phyloP scores from a whole-genome alignment of 2,113 vertebrate species.

The Eurypyga helias region DNA sequence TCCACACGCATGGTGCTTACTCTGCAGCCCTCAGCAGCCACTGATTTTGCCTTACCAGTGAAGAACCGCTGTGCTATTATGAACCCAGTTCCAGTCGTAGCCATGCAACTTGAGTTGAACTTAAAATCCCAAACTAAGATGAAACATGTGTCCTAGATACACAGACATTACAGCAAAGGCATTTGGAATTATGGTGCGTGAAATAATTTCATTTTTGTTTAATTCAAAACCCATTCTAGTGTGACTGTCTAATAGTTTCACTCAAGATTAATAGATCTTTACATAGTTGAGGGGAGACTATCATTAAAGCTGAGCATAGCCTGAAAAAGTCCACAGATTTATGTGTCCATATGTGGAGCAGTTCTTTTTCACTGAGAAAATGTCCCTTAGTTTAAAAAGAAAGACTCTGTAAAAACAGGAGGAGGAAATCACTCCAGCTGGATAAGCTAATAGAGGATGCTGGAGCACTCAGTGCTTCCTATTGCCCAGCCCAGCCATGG shows the following conservation, averaged over 20 bases:
- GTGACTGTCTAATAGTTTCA: not conserved
- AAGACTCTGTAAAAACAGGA: not conserved
- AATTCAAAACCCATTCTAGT: not conserved
- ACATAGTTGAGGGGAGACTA: not conserved
- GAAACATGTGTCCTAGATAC: not conserved
- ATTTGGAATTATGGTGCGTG: not conserved
- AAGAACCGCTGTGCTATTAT: not conserved
- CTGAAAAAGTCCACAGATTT: not conserved
- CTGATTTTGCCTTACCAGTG: not conserved
- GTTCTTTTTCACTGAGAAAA: not conserved
- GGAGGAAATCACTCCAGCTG: not conserved
- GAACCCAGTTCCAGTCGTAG: rapidly evolving
- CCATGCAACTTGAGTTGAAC: not conserved
- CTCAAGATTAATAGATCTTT: not conserved
- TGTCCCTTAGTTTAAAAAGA: not conserved
- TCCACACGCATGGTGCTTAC: rapidly evolving
- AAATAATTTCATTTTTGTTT: not conserved
- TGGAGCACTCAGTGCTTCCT: not conserved
- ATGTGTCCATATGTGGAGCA: not conserved
- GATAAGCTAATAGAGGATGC: not conserved
- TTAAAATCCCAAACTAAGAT: not conserved
- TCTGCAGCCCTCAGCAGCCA: not conserved
- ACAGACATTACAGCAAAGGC: not conserved
- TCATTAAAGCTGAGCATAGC: not conserved
- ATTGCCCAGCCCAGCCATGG: rapidly evolving